These are phyloP conservation scores for Odontomyia ornata DNA, from an alignment of 2,888 invertebrate species.

Conservation along the genomic window DNA sequence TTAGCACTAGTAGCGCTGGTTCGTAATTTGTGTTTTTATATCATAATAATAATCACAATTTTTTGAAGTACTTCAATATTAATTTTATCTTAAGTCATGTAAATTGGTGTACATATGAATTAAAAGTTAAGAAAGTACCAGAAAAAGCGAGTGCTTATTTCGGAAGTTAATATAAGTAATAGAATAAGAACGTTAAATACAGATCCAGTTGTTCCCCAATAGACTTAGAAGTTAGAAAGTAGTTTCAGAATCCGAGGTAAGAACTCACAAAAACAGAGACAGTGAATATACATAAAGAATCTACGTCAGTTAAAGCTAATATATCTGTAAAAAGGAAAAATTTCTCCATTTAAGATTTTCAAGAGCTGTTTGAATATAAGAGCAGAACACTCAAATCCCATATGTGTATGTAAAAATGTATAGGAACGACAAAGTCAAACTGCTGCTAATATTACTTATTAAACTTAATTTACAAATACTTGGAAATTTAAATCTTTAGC, in stretches of 20 bases:
- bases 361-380: not conserved
- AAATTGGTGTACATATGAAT: conserved; percentile 11
- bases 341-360: not conserved
- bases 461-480: not conserved
- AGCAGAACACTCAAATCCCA: not conserved
- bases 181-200: not conserved
- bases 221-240: not conserved
- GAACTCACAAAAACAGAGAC: not conserved
- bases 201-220: conserved; percentile 25
- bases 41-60: not conserved
- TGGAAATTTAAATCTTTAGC: conserved; percentile 5
- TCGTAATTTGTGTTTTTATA: not conserved
- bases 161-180: not conserved
- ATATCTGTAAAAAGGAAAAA: not conserved
- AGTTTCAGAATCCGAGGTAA: not conserved
- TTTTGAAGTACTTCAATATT: conserved; percentile 18
- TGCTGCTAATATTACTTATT: conserved; percentile 14
- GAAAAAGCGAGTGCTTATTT: not conserved
- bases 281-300: conserved; percentile 3
- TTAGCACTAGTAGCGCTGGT: conserved; percentile 20
- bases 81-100: conserved; percentile 15
- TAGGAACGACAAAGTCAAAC: conserved; percentile 29
- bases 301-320: not conserved
- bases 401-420: conserved; percentile 24
- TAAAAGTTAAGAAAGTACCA: not conserved